phyloP scores from a whole-genome alignment of 1,140 invertebrate genomes.

The Triops cancriformis region DNA sequence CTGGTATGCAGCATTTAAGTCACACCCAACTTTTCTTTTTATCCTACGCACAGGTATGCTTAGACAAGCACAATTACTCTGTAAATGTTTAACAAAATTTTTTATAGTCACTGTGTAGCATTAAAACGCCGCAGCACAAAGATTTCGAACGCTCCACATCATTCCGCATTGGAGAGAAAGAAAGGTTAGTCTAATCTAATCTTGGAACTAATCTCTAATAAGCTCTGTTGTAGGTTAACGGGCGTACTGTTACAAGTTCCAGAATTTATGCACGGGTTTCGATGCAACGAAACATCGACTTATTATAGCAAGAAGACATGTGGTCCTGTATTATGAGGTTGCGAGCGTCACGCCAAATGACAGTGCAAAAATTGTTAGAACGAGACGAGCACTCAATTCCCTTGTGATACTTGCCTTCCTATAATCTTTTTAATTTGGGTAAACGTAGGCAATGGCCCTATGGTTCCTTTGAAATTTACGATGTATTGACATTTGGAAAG shows the following conservation, averaged over 20 bases:
- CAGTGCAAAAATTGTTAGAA: conserved; percentile 14
- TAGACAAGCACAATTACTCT: not conserved
- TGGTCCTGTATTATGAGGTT: not conserved
- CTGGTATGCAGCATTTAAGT: conserved; percentile 22
- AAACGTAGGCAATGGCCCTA: not conserved
- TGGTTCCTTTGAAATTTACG: not conserved
- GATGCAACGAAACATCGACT: conserved; percentile 16
- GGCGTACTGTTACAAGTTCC: conserved; percentile 24
- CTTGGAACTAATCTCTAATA: not conserved
- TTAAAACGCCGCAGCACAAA: conserved; percentile 30
- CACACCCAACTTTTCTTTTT: conserved; percentile 22
- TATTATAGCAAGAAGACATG: conserved; percentile 1
- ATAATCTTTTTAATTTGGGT: not conserved
- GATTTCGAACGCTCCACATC: conserved; percentile 33
- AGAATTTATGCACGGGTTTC: conserved; percentile 22
- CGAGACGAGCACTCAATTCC: conserved; percentile 1
- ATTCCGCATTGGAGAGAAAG: conserved; percentile 31
- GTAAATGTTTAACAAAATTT: conserved; percentile 12
- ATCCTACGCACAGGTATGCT: conserved; percentile 19
- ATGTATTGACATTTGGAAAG: not conserved
- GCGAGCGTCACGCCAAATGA: not conserved
- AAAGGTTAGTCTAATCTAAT: conserved; percentile 27
- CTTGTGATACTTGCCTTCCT: conserved; percentile 13
- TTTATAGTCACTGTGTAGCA: conserved; percentile 32
- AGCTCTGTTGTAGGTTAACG: conserved; percentile 10